Evolutionary conservation across 2,113 vertebrate species (phyloP), one percentile per base, ranked within the genome.

Genomic region (Progne subis): DNA sequence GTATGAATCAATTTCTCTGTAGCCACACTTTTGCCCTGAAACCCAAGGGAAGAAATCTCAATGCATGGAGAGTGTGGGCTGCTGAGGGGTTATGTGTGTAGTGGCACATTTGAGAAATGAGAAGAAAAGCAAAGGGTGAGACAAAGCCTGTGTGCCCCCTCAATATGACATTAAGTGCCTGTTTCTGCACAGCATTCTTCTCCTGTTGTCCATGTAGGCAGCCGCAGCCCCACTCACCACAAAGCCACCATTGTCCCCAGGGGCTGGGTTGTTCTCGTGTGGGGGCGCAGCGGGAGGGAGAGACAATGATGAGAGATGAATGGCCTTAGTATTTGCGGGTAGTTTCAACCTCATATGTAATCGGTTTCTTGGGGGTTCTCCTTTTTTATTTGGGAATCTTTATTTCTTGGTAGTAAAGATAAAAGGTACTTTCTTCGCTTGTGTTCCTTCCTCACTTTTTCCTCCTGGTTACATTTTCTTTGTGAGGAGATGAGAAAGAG

Each of bases 231-330:
- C 9, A 1, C 90, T 92, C 1, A 0, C 64, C 85, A 97, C 95
- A 97, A 96, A 97, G 96, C 88, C 71, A 90, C 90, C 72, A 93
- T 94, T 96, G 94, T 96, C 85, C 91, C 56, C 72, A 71, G 28
- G 69, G 88, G 56, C 60, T 92, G 12, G 5, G 56, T 47, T 92
- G 69, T 59, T 92, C 90, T 92, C 4, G 0, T 90, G 81, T 84
- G 69, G 93, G 89, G 84, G 91, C 6, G 1, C 86, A 91, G 89
- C 3, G 0, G 88, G 88, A 86, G 71, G 44, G 76, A 82, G 60
- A 86, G 90, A 61, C 39, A 55, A 60, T 41, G 13, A 77, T 59
- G 67, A 80, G 78, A 88, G 89, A 95, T 96, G 90, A 97, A 94
- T 90, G 61, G 60, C 53, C 52, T 64, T 80, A 92, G 85, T 96